Evolutionary conservation across 2,888 invertebrate species (phyloP), one percentile per base, ranked within the genome.

Genomic region (Callyntrura sp.): DNA sequence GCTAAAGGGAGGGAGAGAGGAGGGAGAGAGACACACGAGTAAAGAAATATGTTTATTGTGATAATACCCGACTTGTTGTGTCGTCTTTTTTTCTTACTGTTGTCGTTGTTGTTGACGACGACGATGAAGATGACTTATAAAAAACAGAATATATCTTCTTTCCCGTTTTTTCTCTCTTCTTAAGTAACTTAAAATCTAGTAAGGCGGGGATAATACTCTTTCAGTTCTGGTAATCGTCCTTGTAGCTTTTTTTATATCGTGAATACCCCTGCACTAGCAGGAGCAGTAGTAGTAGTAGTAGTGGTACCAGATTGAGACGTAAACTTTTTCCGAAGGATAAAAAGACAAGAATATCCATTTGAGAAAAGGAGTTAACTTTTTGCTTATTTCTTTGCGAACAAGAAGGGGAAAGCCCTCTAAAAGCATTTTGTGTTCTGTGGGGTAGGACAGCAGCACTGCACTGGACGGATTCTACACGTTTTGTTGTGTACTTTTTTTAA

Each of bases 21-120:
- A 17, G 28, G 14, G 35, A 17, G 60, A 60, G 20, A 35, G 8
- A 35, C 35, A 35, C n/a, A n/a, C n/a, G 35, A 35, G 35, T 35
- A 62, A 83, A 83, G 57, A 84, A 76, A 85, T 85, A 85, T 84
- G 68, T 25, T 78, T 78, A 78, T 68, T 84, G 84, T 28, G 68
- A 70, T 84, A 70, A 55, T 78, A 76, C 51, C 35, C n/a, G 76
- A 76, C 51, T 51, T 51, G 51, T 76, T 76, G 25, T 76, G 76
- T 20, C 23, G 51, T 55, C 28, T 51, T 45, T 20, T 20, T 43
- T 14, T 28, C 43, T 70, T 35, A 45, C 73, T 35, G 35, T 35
- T 68, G 28, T 78, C 8, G 51, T n/a, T 76, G 51, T 25, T 55
- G 14, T 0, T 23, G 76, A 17, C 45, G 14, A 3, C 23, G 76